A percentile compares a stretch with the other conserved stretches of the same genome.
Evolutionary conservation across 92 coral and sea anemone species (phyloP).

Genomic region (Parazoanthus swiftii): DNA sequence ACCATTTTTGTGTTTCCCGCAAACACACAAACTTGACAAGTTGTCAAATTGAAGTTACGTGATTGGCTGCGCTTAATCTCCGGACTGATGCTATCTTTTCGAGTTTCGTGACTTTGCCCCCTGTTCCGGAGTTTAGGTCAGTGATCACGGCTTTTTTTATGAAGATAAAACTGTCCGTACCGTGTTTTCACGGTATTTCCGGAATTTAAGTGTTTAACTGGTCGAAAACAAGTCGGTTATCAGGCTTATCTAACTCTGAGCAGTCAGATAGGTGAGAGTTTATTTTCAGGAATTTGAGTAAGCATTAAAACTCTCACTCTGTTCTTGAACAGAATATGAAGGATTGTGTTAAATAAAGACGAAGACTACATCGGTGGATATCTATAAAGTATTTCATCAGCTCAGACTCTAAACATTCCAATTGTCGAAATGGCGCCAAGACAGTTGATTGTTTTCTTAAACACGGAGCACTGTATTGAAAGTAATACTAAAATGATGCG

Average conservation of each 20-base stretch:
- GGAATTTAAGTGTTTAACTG: constrained; percentile 11
- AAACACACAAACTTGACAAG: constrained; percentile 12
- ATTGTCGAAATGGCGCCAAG: constrained; percentile 12
- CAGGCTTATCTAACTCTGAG: constrained; percentile 14
- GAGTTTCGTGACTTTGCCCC: constrained; percentile 18
- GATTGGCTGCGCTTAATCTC: constrained; percentile 17
- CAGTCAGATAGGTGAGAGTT: constrained; percentile 12
- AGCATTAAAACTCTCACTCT: constrained; percentile 4
- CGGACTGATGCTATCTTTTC: constrained; percentile 14
- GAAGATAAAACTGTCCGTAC: constrained; percentile 16
- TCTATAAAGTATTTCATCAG: constrained; percentile 8
- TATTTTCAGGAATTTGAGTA: constrained; percentile 14
- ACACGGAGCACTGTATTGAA: constrained; percentile 3
- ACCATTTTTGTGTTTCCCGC: constrained; percentile 17
- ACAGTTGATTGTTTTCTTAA: constrained; percentile 6
- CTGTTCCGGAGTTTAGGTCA: constrained; percentile 9
- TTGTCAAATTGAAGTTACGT: neutral
- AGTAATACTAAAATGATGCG: constrained; percentile 6
- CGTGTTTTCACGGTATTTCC: constrained; percentile 12
- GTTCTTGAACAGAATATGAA: constrained; percentile 1
- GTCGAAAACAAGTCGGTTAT: constrained; percentile 13
- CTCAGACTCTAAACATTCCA: constrained; percentile 11
- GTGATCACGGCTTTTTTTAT: constrained; percentile 9
- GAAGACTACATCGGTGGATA: neutral
- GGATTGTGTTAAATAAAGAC: constrained; percentile 9